Evolutionary conservation across 2,797 vertebrate genomes (phyloP).

Genomic region (Echiichthys vipera): DNA sequence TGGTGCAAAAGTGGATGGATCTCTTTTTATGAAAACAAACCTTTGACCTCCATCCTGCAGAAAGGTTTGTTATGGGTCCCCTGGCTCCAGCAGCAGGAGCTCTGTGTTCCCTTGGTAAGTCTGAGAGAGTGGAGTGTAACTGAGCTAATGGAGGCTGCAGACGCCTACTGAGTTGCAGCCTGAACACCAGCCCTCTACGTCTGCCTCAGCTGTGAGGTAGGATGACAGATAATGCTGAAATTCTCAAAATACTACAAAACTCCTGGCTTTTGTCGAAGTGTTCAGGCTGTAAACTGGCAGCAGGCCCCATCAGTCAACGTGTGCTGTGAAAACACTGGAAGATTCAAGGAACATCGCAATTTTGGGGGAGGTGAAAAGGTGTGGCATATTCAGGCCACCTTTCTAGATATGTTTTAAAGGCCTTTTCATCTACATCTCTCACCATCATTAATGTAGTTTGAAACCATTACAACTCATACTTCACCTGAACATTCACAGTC

Average conservation of each 20-base stretch:
- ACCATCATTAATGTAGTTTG: too few species aligned
- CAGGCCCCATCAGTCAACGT: slow-evolving; percentile 13
- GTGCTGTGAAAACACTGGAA: slow-evolving; percentile 21
- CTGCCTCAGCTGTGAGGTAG: slow-evolving; percentile 21
- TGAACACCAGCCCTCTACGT: slow-evolving; percentile 39
- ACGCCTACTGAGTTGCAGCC: slow-evolving; percentile 47
- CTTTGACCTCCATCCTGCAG: slow-evolving; percentile 73
- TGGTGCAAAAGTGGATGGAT: slow-evolving; percentile 50
- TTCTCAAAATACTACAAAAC: slow-evolving; percentile 1
- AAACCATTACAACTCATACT: background rate
- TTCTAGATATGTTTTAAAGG: background rate
- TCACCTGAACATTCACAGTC: background rate
- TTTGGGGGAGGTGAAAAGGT: background rate
- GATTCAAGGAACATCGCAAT: background rate
- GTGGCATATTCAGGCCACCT: background rate
- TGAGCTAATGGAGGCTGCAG: slow-evolving; percentile 56
- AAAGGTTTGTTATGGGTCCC: slow-evolving; percentile 69
- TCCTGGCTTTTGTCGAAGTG: slow-evolving; percentile 2
- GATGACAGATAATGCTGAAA: slow-evolving; percentile 21
- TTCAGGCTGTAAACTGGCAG: slow-evolving; percentile 38
- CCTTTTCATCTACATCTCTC: too few species aligned
- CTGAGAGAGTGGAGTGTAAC: slow-evolving; percentile 57
- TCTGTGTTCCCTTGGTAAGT: slow-evolving; percentile 70
- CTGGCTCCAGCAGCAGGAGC: slow-evolving; percentile 61
- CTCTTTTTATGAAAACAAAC: slow-evolving; percentile 60